Evolutionary conservation across 2,797 vertebrate genomes (phyloP), one percentile per base, ranked within the genome.

Genomic region (Sebastes ruberrimus): DNA sequence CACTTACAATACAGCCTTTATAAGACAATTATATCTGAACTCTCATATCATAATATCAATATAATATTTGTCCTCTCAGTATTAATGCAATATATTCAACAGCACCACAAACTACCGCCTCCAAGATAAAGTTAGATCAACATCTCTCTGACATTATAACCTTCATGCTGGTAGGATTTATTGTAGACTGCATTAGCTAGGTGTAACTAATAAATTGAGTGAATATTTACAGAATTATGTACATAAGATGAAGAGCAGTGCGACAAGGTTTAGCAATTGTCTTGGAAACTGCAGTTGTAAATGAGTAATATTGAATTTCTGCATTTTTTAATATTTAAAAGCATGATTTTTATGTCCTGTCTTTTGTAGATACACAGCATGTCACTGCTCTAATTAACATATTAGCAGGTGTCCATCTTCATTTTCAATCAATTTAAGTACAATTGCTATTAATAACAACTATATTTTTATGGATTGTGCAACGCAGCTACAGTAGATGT

Each of bases 401-500:
- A 57, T 60, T 23, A 62, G 22, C 22, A 76, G 22, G 59, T 71
- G 4, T 14, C 2, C 13, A 22, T 28, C 16, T 27, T 63, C 0
- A 52, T 71, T 68, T 53, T 49, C 22, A 65, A 74, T 10, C 56
- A 35, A 71, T 56, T 46, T 28, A 74, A 59, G 55, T 16, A 33
- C 49, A 56, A 35, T 22, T 64, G 16, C 78, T 82, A 63, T 59
- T 82, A 77, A 79, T 85, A 79, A 67, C 59, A 6, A 35, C 5
- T 71, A 30, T 75, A 78, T 78, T 70, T 71, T 69, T 38, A 61
- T 35, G 63, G 52, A n/a, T 27, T 25, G 59, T 42, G 42, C 52
- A 69, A 69, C 66, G 65, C 66, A 53, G 33, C 38, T 64, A 63
- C 23, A 70, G 67, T 69, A 80, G 38, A 79, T 74, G 35, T 52